Conservation (phyloP, 2,888 invertebrate species). For the Hydrotaea diabolus region DNA sequence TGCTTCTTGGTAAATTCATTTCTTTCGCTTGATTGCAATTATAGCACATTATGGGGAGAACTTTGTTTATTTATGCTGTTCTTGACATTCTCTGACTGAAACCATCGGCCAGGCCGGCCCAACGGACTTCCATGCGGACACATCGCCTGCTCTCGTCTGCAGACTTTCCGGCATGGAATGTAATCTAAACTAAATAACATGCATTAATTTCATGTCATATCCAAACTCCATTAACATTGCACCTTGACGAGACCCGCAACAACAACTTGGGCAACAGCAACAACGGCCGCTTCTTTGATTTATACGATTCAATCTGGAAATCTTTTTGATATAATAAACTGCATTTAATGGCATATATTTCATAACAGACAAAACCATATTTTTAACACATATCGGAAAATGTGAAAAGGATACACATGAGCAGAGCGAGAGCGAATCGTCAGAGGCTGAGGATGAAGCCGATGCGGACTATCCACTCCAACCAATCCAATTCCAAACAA, state of each 20-base stretch:
- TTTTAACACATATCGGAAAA: slow-evolving; percentile 46
- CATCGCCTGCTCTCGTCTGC: neutral
- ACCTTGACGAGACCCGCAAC: slow-evolving; percentile 59
- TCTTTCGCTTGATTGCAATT: neutral
- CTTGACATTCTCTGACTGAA: slow-evolving; percentile 9
- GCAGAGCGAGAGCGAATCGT: too few relatives aligned
- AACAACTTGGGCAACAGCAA: neutral
- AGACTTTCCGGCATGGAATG: slow-evolving; percentile 29
- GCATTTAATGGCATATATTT: slow-evolving; percentile 78
- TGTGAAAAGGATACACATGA: slow-evolving; percentile 39
- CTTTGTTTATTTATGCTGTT: neutral
- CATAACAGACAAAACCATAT: slow-evolving; percentile 71
- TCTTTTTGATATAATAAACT: slow-evolving; percentile 73
- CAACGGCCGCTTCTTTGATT: slow-evolving; percentile 71
- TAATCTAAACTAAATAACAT: slow-evolving; percentile 63
- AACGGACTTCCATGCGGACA: slow-evolving; percentile 12
- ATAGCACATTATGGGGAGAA: neutral
- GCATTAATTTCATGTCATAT: slow-evolving; percentile 49
- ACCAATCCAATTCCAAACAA: slow-evolving; percentile 26
- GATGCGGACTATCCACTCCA: slow-evolving; percentile 27
- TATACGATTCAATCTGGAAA: slow-evolving; percentile 79
- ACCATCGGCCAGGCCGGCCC: neutral
- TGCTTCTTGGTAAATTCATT: neutral
- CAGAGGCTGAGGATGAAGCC: slow-evolving; percentile 21
- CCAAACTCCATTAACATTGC: slow-evolving; percentile 63